Percentiles rank a stretch among this genome's conserved stretches.
These are phyloP conservation scores for Tetramorium bicarinatum DNA, from an alignment of 2,888 invertebrate genomes.

Conservation along the genomic window DNA sequence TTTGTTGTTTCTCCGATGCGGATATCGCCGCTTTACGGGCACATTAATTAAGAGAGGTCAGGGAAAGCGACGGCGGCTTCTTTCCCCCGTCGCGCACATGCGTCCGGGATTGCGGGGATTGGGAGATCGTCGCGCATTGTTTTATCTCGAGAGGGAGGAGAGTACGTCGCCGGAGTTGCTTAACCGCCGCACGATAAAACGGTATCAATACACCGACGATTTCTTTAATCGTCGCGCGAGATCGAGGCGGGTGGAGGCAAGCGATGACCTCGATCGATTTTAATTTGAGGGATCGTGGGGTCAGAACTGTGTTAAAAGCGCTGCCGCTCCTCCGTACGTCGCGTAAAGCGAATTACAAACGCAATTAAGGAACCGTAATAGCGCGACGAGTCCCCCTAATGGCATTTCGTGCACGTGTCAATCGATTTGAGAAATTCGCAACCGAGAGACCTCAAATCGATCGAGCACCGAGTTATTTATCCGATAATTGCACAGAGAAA, in stretches of 20 bases:
- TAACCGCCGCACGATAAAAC: slow-evolving; percentile 23
- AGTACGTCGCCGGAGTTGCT: slow-evolving; percentile 21
- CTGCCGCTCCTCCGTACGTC: not conserved
- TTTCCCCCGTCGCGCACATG: not conserved
- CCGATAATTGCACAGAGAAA: not conserved
- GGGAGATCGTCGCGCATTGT: slow-evolving; percentile 17
- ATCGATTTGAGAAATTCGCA: not conserved
- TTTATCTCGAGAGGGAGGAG: slow-evolving; percentile 6
- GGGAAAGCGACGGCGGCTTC: slow-evolving; percentile 32
- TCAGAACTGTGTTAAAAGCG: slow-evolving; percentile 26
- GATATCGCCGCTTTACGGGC: slow-evolving; percentile 33
- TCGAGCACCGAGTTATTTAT: not conserved
- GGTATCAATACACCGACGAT: slow-evolving; percentile 5
- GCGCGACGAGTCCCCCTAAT: not conserved
- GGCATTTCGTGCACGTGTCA: not conserved
- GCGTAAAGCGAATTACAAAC: not conserved
- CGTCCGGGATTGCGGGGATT: not conserved
- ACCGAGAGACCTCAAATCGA: not conserved
- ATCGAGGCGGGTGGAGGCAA: slow-evolving; percentile 18
- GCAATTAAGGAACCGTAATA: not conserved
- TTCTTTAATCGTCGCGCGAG: slow-evolving; percentile 23
- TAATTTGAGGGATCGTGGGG: slow-evolving; percentile 8
- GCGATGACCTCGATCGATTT: slow-evolving; percentile 34
- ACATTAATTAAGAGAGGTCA: slow-evolving; percentile 56
- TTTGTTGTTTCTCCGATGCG: slow-evolving; percentile 27